These are phyloP conservation scores for Temnothorax nylanderi DNA, from an alignment of 1,140 invertebrate genomes.

Conservation along the genomic window DNA sequence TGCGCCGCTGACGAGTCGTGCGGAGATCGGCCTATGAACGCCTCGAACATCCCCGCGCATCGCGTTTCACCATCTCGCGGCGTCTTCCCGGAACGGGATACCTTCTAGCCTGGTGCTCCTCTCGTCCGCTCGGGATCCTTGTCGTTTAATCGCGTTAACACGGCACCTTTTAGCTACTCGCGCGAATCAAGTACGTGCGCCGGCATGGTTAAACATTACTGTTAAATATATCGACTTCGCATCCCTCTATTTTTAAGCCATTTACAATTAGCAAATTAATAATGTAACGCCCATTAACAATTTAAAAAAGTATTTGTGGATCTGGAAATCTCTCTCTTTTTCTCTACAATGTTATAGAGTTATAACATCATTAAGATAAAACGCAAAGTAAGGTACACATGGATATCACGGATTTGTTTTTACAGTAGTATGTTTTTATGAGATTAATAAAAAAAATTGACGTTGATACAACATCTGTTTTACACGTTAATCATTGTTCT, in stretches of 20 bases:
- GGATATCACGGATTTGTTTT: neutral
- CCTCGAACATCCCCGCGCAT: conserved; percentile 63
- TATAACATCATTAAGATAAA: conserved; percentile 4
- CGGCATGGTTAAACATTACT: neutral
- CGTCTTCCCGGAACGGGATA: conserved; percentile 65
- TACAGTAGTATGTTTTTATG: neutral
- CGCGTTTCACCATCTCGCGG: conserved; percentile 67
- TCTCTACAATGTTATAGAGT: neutral
- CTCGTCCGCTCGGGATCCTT: conserved; percentile 14
- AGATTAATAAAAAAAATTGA: neutral
- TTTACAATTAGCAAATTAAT: neutral
- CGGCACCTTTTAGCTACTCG: conserved; percentile 3
- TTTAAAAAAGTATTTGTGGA: conserved; percentile 12
- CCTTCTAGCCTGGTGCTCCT: conserved; percentile 22
- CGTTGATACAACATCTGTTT: neutral
- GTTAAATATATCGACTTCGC: neutral
- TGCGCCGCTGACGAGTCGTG: conserved; percentile 70
- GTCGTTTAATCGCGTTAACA: conserved; percentile 57
- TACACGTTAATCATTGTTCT: conserved; percentile 40
- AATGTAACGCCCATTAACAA: neutral
- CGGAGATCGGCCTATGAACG: conserved; percentile 68
- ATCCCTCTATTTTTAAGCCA: neutral
- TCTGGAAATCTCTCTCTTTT: neutral
- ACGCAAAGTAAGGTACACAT: neutral
- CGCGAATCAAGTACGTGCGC: conserved; percentile 2